These are phyloP conservation scores for Pontoporia blainvillei DNA, from an alignment of 2,113 vertebrate genomes.

Conservation along the genomic window DNA sequence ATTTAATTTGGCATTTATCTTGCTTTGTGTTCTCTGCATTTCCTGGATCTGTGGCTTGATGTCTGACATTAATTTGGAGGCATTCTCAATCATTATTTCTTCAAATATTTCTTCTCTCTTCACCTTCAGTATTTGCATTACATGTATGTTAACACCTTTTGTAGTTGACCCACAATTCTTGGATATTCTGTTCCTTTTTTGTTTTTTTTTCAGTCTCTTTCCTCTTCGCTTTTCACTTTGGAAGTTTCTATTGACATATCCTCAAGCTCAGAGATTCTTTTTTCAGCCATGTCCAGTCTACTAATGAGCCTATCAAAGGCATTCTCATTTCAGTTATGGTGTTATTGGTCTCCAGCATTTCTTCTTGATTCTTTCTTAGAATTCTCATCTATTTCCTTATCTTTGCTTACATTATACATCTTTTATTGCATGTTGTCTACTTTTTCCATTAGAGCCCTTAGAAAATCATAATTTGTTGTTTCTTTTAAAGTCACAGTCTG, in stretches of 20 bases:
- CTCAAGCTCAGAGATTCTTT: not conserved
- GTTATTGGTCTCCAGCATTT: not conserved
- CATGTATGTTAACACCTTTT: not conserved
- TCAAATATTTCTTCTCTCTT: not conserved
- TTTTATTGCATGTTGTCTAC: not conserved
- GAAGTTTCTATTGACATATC: not conserved
- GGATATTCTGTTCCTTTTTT: not conserved
- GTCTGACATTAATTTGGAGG: constrained; percentile 5
- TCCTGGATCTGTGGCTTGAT: not conserved
- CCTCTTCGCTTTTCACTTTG: not conserved
- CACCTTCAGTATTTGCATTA: not conserved
- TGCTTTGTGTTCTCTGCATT: not conserved
- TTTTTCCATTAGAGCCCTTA: not conserved
- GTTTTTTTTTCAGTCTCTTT: not conserved
- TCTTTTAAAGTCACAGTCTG: not conserved
- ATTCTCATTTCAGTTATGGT: not conserved
- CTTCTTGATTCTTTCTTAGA: not conserved
- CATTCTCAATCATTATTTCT: not conserved
- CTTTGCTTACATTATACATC: not conserved
- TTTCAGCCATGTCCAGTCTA: not conserved
- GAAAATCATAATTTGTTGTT: not conserved
- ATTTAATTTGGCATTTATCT: not conserved
- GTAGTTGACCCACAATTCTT: not conserved
- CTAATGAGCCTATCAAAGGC: not conserved
- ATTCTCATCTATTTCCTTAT: not conserved